A percentile compares a stretch with the other conserved stretches of the same genome.
Evolutionary conservation across 2,113 vertebrate species (phyloP).

Genomic region (Rhinichthys klamathensis): DNA sequence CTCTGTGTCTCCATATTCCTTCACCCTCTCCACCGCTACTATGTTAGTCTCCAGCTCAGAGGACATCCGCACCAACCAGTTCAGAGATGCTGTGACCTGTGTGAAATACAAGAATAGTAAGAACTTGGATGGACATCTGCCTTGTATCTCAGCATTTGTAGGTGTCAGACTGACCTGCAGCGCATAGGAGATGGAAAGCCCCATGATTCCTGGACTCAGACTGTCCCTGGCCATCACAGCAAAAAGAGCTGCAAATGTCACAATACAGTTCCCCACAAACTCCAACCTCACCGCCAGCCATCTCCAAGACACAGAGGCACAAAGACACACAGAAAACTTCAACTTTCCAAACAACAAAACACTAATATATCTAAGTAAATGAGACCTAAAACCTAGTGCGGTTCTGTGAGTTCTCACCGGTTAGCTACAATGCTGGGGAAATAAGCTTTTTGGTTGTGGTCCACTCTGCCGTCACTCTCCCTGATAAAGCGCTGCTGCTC

Average conservation of each 20-base stretch:
- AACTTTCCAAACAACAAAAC: neutral
- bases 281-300: conserved; percentile 94
- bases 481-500: conserved; percentile 88
- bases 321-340: conserved; percentile 24
- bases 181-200: conserved; percentile 92
- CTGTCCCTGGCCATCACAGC: conserved; percentile 84
- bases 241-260: conserved; percentile 88
- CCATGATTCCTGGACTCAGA: conserved; percentile 89
- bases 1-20: conserved; percentile 87
- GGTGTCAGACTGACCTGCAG: conserved; percentile 81
- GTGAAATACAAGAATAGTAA: neutral
- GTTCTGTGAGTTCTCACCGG: conserved; percentile 73
- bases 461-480: conserved; percentile 87
- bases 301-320: conserved; percentile 69
- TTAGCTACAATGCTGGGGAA: conserved; percentile 96
- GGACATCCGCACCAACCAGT: conserved; percentile 96
- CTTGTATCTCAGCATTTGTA: neutral
- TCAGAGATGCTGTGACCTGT: conserved; percentile 89
- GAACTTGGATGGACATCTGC: neutral
- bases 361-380: neutral
- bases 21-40: conserved; percentile 92
- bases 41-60: conserved; percentile 96
- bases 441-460: conserved; percentile 95
- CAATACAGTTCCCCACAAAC: conserved; percentile 92
- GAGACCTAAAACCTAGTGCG: neutral